Evolutionary conservation across 2,797 vertebrate species (phyloP), one percentile per base, ranked within the genome.

Genomic region (Yasuhikotakia modesta): DNA sequence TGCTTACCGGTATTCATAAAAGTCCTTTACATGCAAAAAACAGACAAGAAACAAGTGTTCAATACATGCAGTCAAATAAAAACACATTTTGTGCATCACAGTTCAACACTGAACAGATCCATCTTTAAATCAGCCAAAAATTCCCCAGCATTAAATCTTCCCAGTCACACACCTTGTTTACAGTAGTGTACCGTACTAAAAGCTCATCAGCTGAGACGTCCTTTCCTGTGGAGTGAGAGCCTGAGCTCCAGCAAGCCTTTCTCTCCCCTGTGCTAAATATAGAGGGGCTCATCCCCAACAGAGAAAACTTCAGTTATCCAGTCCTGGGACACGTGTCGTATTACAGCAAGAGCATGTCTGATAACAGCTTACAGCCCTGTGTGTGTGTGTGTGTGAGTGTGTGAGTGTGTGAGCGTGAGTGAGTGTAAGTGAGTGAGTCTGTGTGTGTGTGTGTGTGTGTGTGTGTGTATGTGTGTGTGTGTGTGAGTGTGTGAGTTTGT

Each of bases 1-100:
- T 94, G 95, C 95, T 96, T 97, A 84, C 89, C 84, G 89, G 89
- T 88, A 97, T 94, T 97, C 96, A 97, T 97, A 97, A 96, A 97
- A 96, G 92, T 94, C 95, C 96, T 97, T 78, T 21, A 64, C 10
- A 65, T 53, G 89, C 83, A 27, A 82, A 81, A 82, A 85, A 88
- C 2, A 77, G 73, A 66, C 22, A 55, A 35, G 55, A 48, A 70
- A 39, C 19, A 35, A 45, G 53, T 17, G 0, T 11, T n/a, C 35
- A 45, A 2, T 14, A 70, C 39, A 16, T 68, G 27, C 6, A 39
- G 14, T 60, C 10, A 17, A 55, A 27, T 4, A 27, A 27, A 27
- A 27, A 27, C 27, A 27, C 27, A 60, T 32, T 43, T n/a, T 16
- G 46, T 27, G 43, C n/a, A n/a, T 45, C 7, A 27, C 5, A 66